Base-by-base conservation (phyloP, 2,113 vertebrate species). In the Sciurus niger region DNA sequence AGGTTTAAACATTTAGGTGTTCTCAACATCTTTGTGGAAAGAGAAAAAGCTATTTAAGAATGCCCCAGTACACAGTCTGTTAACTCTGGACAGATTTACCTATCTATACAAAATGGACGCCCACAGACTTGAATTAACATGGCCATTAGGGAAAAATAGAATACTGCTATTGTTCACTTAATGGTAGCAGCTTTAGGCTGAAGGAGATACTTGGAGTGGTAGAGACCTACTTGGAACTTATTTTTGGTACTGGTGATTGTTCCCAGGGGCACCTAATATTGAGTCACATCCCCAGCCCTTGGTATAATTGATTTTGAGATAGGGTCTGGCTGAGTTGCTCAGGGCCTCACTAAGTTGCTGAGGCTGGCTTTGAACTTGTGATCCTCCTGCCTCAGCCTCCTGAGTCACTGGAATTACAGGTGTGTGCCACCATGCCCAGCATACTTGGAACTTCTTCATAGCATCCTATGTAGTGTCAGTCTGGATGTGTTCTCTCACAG, bases 1-100 rank as follows among this genome's bases (percentile, higher is more conserved):
- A 58, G 40, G 53, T 58, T 88, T 65, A 80, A 93, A 78, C 34
- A 37, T 24, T 72, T 72, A 72, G 12, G 77, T 55, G 30, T 91
- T 85, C 80, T 77, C 4, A 88, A 30, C 3, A 68, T 77, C 72
- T 85, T 90, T 48, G 46, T 72, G 55, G 86, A 79, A 89, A 46
- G 60, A 97, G 8, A 83, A 76, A 60, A 77, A 65, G 12, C 32
- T 22, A 12, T n/a, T 89, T 67, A 58, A 80, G 86, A 91, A 70
- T 17, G 51, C n/a, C 60, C 37, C 34, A n/a, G 53, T n/a, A 83
- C 4, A 79, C 46, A 84, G 22, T 90, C 58, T 85, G 79, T 90
- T 76, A 78, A 68, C 79, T 5, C 28, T 37, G 73, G 84, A 53
- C 18, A 94, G 51, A 55, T 90, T 84, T 95, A 60, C 70, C 30